Percentiles rank a stretch among this genome's conserved stretches.
Evolutionary conservation across 1,140 invertebrate species (phyloP).

Genomic region (Dendroctonus ponderosae): DNA sequence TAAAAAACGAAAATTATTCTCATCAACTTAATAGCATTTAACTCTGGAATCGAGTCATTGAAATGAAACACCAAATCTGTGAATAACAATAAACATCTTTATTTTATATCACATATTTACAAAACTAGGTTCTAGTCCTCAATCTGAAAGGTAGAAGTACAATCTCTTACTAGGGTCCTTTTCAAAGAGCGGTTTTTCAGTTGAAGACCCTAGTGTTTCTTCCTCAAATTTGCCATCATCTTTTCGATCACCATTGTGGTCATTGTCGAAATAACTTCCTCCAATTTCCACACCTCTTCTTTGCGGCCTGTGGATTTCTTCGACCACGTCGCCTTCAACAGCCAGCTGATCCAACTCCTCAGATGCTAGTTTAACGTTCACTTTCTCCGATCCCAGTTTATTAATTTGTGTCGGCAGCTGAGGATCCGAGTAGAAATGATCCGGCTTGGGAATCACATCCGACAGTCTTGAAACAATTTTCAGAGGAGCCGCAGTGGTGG

Average conservation of each 20-base stretch:
- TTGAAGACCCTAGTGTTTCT: conserved; percentile 8
- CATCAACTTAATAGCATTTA: too few species aligned
- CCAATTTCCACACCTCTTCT: not conserved
- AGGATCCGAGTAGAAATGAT: conserved; percentile 38
- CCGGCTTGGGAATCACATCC: conserved; percentile 40
- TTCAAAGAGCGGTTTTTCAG: conserved; percentile 39
- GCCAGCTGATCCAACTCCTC: conserved; percentile 14
- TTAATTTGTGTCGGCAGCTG: conserved; percentile 29
- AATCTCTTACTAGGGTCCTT: conserved; percentile 48
- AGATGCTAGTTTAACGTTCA: conserved; percentile 13
- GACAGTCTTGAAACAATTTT: conserved; percentile 20
- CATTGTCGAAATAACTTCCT: conserved; percentile 5
- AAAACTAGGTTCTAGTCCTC: conserved; percentile 30
- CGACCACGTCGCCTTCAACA: conserved; percentile 10
- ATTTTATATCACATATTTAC: conserved; percentile 33
- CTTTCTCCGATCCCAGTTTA: conserved; percentile 14
- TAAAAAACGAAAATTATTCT: too few species aligned
- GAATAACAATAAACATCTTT: conserved; percentile 14
- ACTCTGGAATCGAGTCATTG: too few species aligned
- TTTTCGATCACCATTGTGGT: conserved; percentile 13
- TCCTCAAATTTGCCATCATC: conserved; percentile 23
- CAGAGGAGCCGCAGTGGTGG: too few species aligned
- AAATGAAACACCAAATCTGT: too few species aligned
- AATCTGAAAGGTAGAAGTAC: conserved; percentile 46
- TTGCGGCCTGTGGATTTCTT: conserved; percentile 4